Evolutionary conservation across 1,140 invertebrate species (phyloP), one percentile per base, ranked within the genome.

Genomic region (Linepithema humile): DNA sequence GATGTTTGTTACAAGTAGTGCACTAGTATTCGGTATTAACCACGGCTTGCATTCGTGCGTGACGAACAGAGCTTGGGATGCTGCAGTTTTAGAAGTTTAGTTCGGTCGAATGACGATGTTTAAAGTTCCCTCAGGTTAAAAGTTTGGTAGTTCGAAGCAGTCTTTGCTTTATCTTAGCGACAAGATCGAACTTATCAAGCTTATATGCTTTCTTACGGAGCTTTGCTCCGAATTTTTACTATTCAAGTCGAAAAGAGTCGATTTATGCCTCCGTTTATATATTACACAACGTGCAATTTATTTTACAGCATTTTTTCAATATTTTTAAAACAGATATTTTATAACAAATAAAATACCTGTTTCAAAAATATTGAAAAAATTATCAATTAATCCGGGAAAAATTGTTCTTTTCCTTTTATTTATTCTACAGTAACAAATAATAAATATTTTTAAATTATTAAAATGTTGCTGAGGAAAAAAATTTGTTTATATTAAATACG

Each of bases 151-250:
- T 53, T 72, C 53, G 53, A 17, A 23, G 9, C 20, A 48, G 20
- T 12, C 15, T 32, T 26, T 20, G 72, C 64, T 86, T 86, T 84
- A 80, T 84, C 83, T 64, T 50, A 15, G 17, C 20, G 48, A 48
- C 17, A 55, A 50, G 69, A 72, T 15, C 12, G 7, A 10, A 86
- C 64, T 85, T 86, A 60, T 45, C 60, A 40, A 32, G 35, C 32
- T 65, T 43, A 74, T 67, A 48, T 23, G 38, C 55, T 26, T 35
- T 29, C 6, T n/a, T 20, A 65, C 1, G 5, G n/a, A n/a, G n/a
- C n/a, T 45, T 45, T 1, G 29, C 17, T 35, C 5, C 23, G 20
- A 23, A 50, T 38, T 72, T 72, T 82, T 82, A 43, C 29, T 38
- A 23, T 9, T 17, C 3, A n/a, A 60, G 50, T 26, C n/a, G 10